Evolutionary conservation across 1,140 invertebrate genomes (phyloP), one percentile per base, ranked within the genome.

Genomic region (Drosophila orosa): DNA sequence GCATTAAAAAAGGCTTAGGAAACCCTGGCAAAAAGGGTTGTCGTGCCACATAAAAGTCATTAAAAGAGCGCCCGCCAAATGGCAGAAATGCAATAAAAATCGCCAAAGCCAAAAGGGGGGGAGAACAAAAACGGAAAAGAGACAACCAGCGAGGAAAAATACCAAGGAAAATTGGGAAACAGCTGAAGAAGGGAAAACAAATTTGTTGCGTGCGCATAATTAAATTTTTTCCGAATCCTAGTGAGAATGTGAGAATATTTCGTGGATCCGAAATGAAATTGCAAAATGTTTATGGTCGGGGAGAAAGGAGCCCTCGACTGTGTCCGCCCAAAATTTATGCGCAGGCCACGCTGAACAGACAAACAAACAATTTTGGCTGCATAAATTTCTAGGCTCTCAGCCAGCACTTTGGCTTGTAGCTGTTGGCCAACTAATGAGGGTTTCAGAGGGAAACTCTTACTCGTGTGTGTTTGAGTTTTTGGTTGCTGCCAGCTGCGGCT

Each of bases 191-290:
- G 52, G 60, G 52, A 81, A 73, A 63, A 59, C 17, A 80, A 86
- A 74, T 78, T 74, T 76, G 74, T 76, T 78, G 73, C 80, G 62
- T 67, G 60, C 66, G 83, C 75, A 86, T 86, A 86, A 86, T 86
- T 86, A 86, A 75, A 86, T 87, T 86, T 86, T 85, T 31, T 37
- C 15, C 45, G 35, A 65, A 48, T 57, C 40, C 42, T 39, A 50
- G 63, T 35, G 68, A 56, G 69, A 76, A 78, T 75, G 76, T 56
- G 71, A 71, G 60, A 73, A 74, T 79, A 86, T 55, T 83, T 84
- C 60, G 75, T 67, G 68, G 66, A 79, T 72, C 56, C 61, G 45
- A 61, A 79, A 69, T 78, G 45, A 72, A 87, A 86, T 82, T 69
- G 74, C 66, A 74, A 81, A 85, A 65, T 75, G 74, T 78, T 81